Evolutionary conservation across 1,140 invertebrate species (phyloP).

Genomic region (Nephotettix cincticeps): DNA sequence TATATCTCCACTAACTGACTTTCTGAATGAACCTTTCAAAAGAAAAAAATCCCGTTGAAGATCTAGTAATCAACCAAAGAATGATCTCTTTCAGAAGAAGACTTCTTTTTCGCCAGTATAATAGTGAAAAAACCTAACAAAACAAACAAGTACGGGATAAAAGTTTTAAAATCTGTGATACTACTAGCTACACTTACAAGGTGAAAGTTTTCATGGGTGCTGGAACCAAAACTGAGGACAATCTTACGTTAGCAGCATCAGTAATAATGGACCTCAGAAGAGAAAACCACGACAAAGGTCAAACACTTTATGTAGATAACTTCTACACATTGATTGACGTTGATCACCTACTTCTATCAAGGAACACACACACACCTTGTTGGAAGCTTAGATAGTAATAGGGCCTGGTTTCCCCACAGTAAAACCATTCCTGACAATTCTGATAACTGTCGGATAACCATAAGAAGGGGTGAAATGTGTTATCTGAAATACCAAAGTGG

Average conservation of each 20-base stretch:
- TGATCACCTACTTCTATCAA: slow-evolving; percentile 21
- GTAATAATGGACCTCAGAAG: slow-evolving; percentile 29
- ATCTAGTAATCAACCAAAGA: too few species aligned
- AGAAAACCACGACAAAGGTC: slow-evolving; percentile 33
- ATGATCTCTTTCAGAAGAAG: too few species aligned
- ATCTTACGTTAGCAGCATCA: slow-evolving; percentile 27
- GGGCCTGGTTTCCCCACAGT: slow-evolving; percentile 25
- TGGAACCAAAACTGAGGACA: slow-evolving; percentile 10
- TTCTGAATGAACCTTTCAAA: slow-evolving; percentile 32
- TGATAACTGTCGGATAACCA: too few species aligned
- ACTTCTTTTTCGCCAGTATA: too few species aligned
- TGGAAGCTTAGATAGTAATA: slow-evolving; percentile 29
- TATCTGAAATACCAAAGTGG: background rate
- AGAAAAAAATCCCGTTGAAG: background rate
- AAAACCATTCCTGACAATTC: slow-evolving; percentile 19
- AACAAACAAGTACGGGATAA: slow-evolving; percentile 47
- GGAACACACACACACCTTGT: slow-evolving; percentile 32
- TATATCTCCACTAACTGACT: slow-evolving; percentile 30
- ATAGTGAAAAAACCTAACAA: too few species aligned
- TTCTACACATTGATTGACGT: slow-evolving; percentile 39
- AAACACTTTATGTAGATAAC: slow-evolving; percentile 40
- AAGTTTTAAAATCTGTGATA: slow-evolving; percentile 44
- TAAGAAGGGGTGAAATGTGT: slow-evolving; percentile 23
- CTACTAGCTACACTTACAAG: slow-evolving; percentile 39
- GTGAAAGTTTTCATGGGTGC: slow-evolving; percentile 41